Evolutionary conservation across 2,797 vertebrate genomes (phyloP).

Genomic region (Ctenochaetus hawaiiensis): DNA sequence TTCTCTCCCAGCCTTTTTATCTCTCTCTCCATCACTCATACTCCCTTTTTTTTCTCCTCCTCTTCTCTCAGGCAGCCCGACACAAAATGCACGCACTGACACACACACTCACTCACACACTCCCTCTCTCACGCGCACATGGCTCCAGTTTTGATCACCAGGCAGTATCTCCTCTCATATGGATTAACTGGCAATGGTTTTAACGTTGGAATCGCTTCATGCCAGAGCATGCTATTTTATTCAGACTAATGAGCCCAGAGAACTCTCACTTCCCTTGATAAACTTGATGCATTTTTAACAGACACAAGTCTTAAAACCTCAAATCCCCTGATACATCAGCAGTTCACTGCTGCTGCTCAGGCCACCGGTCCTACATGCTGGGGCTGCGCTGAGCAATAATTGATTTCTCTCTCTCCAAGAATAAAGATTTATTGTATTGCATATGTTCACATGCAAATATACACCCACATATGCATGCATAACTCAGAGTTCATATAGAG

Average conservation of each 20-base stretch:
- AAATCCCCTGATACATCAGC: conserved; percentile 63
- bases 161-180: conserved; percentile 81
- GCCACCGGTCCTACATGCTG: conserved; percentile 58
- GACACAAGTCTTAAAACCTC: conserved; percentile 74
- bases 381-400: conserved; percentile 52
- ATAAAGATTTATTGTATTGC: conserved; percentile 27
- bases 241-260: conserved; percentile 84
- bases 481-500: conserved; percentile 5
- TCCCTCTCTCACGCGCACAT: conserved; percentile 24
- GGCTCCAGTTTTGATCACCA: conserved; percentile 81
- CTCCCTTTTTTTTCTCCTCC: conserved; percentile 53
- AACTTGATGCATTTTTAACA: conserved; percentile 87
- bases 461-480: conserved; percentile 18
- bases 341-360: conserved; percentile 58
- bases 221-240: conserved; percentile 82
- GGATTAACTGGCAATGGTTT: conserved; percentile 83
- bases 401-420: conserved; percentile 44
- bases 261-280: conserved; percentile 83
- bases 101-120: conserved; percentile 25
- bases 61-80: conserved; percentile 57
- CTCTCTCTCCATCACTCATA: conserved; percentile 74
- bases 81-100: conserved; percentile 49
- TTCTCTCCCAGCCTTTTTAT: conserved; percentile 70
- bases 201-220: conserved; percentile 77
- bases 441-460: conserved; percentile 29